Percentiles rank a stretch among this genome's conserved stretches.
Conservation (phyloP, 2,888 invertebrate genomes). For the Epinotia demarniana region DNA sequence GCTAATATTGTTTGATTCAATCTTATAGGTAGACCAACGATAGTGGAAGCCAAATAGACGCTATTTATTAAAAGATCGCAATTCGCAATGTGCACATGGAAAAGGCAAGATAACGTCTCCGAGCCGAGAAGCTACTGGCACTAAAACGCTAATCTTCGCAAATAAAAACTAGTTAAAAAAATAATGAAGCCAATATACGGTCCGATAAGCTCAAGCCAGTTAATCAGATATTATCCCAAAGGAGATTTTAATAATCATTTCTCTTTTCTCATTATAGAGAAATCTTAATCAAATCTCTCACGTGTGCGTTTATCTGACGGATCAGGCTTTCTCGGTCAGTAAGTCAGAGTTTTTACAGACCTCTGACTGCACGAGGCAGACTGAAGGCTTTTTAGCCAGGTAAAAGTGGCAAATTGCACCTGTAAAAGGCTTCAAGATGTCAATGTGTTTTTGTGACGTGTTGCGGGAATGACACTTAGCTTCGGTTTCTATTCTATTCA, state of each 20-base stretch:
- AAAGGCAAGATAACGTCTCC: background rate
- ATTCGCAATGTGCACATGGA: background rate
- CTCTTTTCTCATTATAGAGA: slow-evolving; percentile 30
- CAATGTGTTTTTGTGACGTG: background rate
- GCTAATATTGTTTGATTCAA: too few species aligned
- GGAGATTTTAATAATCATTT: slow-evolving; percentile 9
- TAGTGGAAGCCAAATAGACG: background rate
- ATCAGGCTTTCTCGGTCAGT: slow-evolving; percentile 35
- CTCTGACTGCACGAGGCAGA: slow-evolving; percentile 3
- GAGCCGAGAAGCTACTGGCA: background rate
- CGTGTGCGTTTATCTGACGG: slow-evolving; percentile 26
- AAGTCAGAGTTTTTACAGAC: slow-evolving; percentile 20
- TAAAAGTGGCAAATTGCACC: slow-evolving; percentile 15
- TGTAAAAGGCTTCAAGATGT: slow-evolving; percentile 20
- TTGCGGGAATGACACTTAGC: background rate
- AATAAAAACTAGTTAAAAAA: background rate
- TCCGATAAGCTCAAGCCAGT: slow-evolving; percentile 12
- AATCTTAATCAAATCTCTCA: slow-evolving; percentile 40
- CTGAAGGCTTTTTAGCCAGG: slow-evolving; percentile 16
- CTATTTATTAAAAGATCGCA: background rate
- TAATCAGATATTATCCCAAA: slow-evolving; percentile 17
- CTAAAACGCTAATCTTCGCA: background rate
- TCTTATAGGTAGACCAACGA: background rate
- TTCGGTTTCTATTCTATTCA: background rate
- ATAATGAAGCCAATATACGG: slow-evolving; percentile 21